Evolutionary conservation across 30 jellyfish, hydroid and myxozoan genomes (phyloP).

Genomic region (Cassiopea andromeda): DNA sequence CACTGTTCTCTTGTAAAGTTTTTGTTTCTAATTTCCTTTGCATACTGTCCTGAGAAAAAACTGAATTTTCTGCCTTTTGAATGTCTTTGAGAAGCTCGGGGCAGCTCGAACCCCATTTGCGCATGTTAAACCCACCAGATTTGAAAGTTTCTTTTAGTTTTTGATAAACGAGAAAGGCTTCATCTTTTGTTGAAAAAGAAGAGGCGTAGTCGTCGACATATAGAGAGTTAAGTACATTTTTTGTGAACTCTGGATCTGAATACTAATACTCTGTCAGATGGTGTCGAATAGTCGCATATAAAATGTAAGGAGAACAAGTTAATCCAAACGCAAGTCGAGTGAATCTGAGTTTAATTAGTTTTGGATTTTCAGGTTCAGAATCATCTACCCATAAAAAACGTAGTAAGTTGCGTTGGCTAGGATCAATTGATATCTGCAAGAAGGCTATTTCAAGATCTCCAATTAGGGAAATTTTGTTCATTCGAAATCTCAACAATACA

Average conservation of each 20-base stretch:
- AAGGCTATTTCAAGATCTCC: constrained; percentile 54
- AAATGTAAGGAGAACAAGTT: constrained; percentile 37
- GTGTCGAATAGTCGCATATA: constrained; percentile 34
- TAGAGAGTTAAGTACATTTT: constrained; percentile 23
- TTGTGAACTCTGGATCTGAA: constrained; percentile 19
- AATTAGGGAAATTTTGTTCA: constrained; percentile 27
- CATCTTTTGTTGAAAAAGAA: not conserved
- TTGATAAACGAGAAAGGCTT: constrained; percentile 6
- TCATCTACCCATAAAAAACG: constrained; percentile 44
- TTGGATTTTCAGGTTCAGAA: constrained; percentile 6
- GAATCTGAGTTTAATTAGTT: constrained; percentile 9
- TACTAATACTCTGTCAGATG: constrained; percentile 12
- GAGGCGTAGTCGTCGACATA: constrained; percentile 31
- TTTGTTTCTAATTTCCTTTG: not conserved
- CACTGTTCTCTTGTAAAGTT: not conserved
- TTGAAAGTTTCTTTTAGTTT: constrained; percentile 16
- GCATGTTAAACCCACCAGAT: constrained; percentile 40
- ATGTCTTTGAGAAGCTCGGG: not conserved
- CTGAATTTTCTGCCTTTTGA: not conserved
- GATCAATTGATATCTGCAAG: constrained; percentile 21
- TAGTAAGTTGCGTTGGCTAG: constrained; percentile 9
- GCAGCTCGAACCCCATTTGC: constrained; percentile 53
- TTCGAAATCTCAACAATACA: constrained; percentile 9
- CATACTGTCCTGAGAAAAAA: not conserved
- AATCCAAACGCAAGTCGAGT: constrained; percentile 59